Evolutionary conservation across 23 tunicate species (phyloP).

Genomic region (Diplosoma virens): DNA sequence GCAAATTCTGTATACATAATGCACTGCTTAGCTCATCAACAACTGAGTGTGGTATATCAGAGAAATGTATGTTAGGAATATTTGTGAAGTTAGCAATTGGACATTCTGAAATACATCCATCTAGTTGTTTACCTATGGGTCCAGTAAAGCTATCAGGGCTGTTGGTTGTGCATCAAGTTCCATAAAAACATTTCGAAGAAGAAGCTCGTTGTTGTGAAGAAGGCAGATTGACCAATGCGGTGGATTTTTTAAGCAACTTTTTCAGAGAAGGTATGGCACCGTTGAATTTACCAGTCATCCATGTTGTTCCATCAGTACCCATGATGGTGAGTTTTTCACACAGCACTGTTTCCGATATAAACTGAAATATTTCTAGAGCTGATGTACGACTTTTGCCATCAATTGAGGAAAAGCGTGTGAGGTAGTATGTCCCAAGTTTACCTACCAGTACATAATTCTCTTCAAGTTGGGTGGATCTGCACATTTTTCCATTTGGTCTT

Average conservation of each 20-base stretch:
- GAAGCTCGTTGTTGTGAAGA: conserved; percentile 26
- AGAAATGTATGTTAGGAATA: no score
- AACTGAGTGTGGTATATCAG: no score
- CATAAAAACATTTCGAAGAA: no score
- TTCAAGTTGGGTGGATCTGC: not conserved
- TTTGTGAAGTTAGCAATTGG: no score
- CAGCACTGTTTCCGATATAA: conserved; percentile 2
- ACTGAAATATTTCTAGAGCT: conserved; percentile 20
- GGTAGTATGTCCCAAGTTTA: conserved; percentile 28
- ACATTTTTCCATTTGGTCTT: conserved; percentile 25
- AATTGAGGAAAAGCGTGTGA: conserved; percentile 19
- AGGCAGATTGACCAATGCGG: conserved; percentile 31
- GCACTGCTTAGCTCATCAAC: no score
- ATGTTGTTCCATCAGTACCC: conserved; percentile 32
- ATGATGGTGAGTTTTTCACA: conserved; percentile 6
- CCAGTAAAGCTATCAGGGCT: no score
- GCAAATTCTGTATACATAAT: no score
- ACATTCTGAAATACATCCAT: no score
- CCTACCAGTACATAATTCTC: conserved; percentile 24
- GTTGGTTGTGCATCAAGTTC: no score
- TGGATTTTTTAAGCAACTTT: conserved; percentile 16
- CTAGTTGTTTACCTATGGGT: no score
- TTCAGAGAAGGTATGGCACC: conserved; percentile 18
- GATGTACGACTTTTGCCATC: conserved; percentile 24
- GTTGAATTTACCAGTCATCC: conserved; percentile 16